These are phyloP conservation scores for Sinocyclocheilus anshuiensis DNA, from an alignment of 2,113 vertebrate genomes.

Conservation along the genomic window DNA sequence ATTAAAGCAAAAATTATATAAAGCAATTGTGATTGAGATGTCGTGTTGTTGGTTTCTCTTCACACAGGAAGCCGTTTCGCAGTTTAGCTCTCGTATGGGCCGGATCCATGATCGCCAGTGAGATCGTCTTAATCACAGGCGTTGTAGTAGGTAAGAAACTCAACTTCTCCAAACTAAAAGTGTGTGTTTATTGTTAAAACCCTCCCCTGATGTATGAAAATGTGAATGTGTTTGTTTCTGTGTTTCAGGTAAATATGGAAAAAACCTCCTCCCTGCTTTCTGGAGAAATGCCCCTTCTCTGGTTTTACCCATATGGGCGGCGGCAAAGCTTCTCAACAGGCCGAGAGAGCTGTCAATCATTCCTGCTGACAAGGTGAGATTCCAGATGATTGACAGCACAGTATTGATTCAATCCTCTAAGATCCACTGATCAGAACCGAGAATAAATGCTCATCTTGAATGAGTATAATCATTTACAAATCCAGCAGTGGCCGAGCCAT, in stretches of 20 bases:
- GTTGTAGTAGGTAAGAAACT: slow-evolving; percentile 81
- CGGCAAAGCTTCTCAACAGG: slow-evolving; percentile 74
- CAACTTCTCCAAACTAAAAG: not conserved
- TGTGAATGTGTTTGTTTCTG: not conserved
- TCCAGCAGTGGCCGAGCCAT: too few species aligned
- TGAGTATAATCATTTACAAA: too few species aligned
- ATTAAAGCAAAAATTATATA: not conserved
- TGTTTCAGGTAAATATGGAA: slow-evolving; percentile 85
- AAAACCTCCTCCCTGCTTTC: slow-evolving; percentile 81
- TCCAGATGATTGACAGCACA: too few species aligned
- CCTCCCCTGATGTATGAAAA: too few species aligned
- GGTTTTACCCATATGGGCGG: slow-evolving; percentile 80
- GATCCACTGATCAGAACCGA: not conserved
- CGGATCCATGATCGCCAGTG: slow-evolving; percentile 83
- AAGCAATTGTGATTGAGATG: not conserved
- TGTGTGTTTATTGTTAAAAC: not conserved
- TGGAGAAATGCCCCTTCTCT: slow-evolving; percentile 82
- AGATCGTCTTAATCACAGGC: slow-evolving; percentile 83
- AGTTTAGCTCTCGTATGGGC: slow-evolving; percentile 85
- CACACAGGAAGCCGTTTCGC: slow-evolving; percentile 80
- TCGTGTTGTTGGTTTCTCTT: not conserved
- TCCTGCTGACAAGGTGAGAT: slow-evolving; percentile 76
- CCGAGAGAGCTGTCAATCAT: slow-evolving; percentile 63
- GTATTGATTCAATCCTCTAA: not conserved
- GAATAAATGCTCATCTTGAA: not conserved